Conservation (phyloP, 2,888 invertebrate species). For the Melieria omissa region DNA sequence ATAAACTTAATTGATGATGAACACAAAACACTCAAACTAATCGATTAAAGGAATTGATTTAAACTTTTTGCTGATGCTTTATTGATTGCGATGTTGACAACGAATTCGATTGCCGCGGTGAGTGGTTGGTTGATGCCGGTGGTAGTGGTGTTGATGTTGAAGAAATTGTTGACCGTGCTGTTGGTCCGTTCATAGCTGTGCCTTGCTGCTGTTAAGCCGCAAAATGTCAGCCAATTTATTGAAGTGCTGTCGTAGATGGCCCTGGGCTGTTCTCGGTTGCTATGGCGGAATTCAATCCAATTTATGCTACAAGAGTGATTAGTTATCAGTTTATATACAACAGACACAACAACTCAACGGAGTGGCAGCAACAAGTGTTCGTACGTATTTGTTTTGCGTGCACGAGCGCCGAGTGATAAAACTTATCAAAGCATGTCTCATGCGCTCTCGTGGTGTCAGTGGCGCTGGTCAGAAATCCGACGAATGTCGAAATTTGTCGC, state of each 20-base stretch:
- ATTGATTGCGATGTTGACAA: background rate
- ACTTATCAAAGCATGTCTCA: too few species aligned
- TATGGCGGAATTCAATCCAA: conserved; percentile 13
- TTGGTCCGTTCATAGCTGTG: too few species aligned
- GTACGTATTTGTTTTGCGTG: background rate
- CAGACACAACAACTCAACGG: background rate
- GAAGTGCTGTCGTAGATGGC: too few species aligned
- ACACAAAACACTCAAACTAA: conserved; percentile 14
- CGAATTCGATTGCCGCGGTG: too few species aligned
- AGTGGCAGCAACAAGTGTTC: background rate
- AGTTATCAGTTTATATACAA: conserved; percentile 8
- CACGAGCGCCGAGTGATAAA: too few species aligned
- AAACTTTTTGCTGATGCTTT: background rate
- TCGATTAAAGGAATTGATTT: conserved; percentile 3
- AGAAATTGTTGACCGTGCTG: too few species aligned
- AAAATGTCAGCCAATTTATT: too few species aligned
- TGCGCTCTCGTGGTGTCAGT: too few species aligned
- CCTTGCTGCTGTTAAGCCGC: too few species aligned
- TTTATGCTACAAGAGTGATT: conserved; percentile 5
- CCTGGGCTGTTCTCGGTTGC: background rate
- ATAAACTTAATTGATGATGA: background rate
- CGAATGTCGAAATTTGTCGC: background rate
- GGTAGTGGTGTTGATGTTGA: too few species aligned
- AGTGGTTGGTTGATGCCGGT: too few species aligned
- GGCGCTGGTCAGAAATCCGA: background rate